Evolutionary conservation across 2,888 invertebrate species (phyloP).

Genomic region (Drosophila mettleri): DNA sequence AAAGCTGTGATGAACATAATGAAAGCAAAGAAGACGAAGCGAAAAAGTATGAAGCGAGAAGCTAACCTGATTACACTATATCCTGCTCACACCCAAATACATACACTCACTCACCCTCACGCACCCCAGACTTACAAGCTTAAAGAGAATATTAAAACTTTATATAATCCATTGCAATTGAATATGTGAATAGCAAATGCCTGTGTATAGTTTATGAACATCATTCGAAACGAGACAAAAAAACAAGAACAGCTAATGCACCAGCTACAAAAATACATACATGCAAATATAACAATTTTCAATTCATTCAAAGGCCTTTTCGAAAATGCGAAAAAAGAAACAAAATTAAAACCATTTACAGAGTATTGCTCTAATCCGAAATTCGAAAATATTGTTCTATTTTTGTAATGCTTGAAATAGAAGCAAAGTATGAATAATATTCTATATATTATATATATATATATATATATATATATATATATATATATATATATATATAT

Average conservation of each 20-base stretch:
- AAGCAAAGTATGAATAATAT: conserved; percentile 16
- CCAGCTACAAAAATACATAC: background rate
- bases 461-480: conserved; percentile 5
- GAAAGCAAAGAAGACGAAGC: conserved; percentile 12
- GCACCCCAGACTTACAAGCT: conserved; percentile 19
- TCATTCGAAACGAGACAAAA: background rate
- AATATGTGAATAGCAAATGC: conserved; percentile 3
- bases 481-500: conserved; percentile 5
- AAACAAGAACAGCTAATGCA: conserved; percentile 4
- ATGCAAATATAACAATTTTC: conserved; percentile 30
- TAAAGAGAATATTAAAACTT: conserved; percentile 1
- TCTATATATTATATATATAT: conserved; percentile 7
- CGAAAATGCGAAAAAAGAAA: conserved; percentile 16
- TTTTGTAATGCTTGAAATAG: conserved; percentile 48
- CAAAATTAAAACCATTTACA: conserved; percentile 2
- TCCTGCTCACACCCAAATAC: conserved; percentile 37
- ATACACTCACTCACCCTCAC: background rate
- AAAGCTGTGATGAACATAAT: conserved; percentile 73
- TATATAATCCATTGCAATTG: conserved; percentile 1
- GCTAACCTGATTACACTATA: conserved; percentile 22
- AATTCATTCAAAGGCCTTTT: conserved; percentile 65
- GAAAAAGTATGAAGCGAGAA: background rate
- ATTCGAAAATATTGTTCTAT: conserved; percentile 42
- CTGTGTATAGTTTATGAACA: conserved; percentile 4
- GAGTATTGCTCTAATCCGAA: conserved; percentile 39